Evolutionary conservation across 2,113 vertebrate genomes (phyloP).

Genomic region (Caloenas nicobarica): DNA sequence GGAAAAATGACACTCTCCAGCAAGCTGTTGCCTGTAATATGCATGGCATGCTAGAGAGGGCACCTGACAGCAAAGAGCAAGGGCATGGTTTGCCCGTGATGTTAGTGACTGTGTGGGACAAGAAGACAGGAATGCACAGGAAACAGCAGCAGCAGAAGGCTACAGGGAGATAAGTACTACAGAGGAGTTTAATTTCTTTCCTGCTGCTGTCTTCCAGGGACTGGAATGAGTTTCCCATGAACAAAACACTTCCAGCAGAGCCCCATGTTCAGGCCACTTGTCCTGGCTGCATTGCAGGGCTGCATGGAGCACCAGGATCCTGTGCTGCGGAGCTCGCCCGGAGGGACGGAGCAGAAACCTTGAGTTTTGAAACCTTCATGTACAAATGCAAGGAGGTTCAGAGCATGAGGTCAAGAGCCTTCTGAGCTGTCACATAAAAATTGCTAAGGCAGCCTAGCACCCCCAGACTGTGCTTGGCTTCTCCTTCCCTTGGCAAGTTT

Average conservation of each 20-base stretch:
- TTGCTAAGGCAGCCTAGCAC: neutral
- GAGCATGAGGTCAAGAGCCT: neutral
- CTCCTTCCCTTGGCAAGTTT: neutral
- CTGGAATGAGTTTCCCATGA: neutral
- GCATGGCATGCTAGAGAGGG: neutral
- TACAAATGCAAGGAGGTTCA: neutral
- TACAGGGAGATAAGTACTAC: neutral
- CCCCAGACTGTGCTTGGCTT: neutral
- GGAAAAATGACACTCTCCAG: neutral
- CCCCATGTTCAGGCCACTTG: rapidly evolving
- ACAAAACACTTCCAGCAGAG: neutral
- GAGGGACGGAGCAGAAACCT: neutral
- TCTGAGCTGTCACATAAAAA: neutral
- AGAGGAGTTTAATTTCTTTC: neutral
- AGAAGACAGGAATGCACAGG: neutral
- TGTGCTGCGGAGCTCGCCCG: rapidly evolving
- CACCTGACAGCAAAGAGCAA: neutral
- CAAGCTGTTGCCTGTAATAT: neutral
- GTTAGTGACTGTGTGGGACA: rapidly evolving
- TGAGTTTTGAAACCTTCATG: neutral
- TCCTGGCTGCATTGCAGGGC: neutral
- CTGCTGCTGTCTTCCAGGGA: neutral
- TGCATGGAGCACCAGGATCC: neutral
- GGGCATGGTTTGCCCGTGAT: rapidly evolving
- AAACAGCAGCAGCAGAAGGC: neutral